Evolutionary conservation across 2,797 vertebrate genomes (phyloP).

Genomic region (Meriones psammophilus): DNA sequence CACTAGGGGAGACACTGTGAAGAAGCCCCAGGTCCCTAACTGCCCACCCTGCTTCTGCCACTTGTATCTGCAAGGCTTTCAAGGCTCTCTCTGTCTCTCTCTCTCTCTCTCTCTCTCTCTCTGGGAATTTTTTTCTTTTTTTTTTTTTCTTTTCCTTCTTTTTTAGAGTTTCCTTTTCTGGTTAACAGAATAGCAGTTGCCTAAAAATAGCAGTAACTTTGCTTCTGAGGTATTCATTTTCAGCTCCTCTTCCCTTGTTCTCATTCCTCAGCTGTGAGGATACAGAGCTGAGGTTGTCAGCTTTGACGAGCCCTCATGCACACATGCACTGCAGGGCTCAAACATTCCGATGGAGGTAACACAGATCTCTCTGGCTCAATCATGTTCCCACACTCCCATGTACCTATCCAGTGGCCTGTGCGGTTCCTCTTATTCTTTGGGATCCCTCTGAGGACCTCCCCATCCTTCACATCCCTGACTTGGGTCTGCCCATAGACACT

Average conservation of each 20-base stretch:
- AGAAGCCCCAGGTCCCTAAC: neutral
- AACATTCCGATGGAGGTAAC: neutral
- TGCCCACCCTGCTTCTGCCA: constrained; percentile 13
- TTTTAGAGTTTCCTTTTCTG: constrained; percentile 80
- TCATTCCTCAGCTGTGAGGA: constrained; percentile 32
- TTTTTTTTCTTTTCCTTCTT: neutral
- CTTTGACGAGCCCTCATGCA: neutral
- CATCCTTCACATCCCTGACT: neutral
- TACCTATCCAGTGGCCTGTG: neutral
- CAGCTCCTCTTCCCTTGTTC: neutral
- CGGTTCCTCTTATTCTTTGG: neutral
- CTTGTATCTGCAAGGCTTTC: constrained; percentile 32
- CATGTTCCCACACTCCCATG: neutral
- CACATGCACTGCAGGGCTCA: neutral
- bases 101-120: constrained; percentile 11
- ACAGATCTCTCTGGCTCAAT: neutral
- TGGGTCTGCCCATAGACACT: neutral
- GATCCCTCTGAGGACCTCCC: neutral
- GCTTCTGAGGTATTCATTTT: constrained; percentile 73
- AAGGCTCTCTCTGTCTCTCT: constrained; percentile 10
- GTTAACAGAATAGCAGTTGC: constrained; percentile 75
- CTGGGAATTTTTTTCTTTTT: neutral
- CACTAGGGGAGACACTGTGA: neutral
- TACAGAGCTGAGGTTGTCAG: neutral
- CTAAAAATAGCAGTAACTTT: constrained; percentile 79